Base-by-base conservation (phyloP, 2,888 invertebrate species). In the Diarsia rubi region DNA sequence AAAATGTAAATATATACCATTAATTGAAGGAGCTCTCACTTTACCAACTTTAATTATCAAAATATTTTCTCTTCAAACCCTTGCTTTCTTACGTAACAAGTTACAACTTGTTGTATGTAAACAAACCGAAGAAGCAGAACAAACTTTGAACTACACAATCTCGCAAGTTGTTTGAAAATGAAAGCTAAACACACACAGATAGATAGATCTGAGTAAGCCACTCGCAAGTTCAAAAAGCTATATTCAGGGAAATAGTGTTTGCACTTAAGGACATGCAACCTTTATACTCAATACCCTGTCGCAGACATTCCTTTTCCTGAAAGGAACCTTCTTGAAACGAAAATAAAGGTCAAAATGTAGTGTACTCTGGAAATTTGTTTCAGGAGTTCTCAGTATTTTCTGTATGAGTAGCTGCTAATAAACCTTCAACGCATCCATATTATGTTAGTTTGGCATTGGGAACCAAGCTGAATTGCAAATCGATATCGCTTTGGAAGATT, bases 151-250 rank as follows among this genome's bases (percentile, higher is more conserved):
- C 64, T 62, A 73, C 47, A 64, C 57, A 54, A 71, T 75, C 75
- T 78, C 45, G 45, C 44, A 75, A 81, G 76, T 75, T 77, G 77
- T 76, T 78, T 72, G 76, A 24, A 66, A 80, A 76, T 80, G 63
- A 69, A 83, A 83, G 11, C 44, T 42, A 62, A 42, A 62, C 59
- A 79, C 70, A 70, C 69, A 74, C 21, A 63, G 31, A 71, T 66
- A 69, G 49, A 73, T 63, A 59, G 76, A 75, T 79, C 69, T 54
- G 31, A 27, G 73, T 57, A 62, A 82, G 31, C 70, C 54, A 78
- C 37, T 82, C 42, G 54, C 37, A 52, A 66, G 57, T 54, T 66
- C 63, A 81, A 45, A 64, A 74, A 78, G 63, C 27, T 31, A 69
- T 72, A 66, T 74, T 66, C 60, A 60, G 19, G 37, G 27, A 74